Evolutionary conservation across 2,797 vertebrate genomes (phyloP), one percentile per base, ranked within the genome.

Genomic region (Taeniopygia guttata): DNA sequence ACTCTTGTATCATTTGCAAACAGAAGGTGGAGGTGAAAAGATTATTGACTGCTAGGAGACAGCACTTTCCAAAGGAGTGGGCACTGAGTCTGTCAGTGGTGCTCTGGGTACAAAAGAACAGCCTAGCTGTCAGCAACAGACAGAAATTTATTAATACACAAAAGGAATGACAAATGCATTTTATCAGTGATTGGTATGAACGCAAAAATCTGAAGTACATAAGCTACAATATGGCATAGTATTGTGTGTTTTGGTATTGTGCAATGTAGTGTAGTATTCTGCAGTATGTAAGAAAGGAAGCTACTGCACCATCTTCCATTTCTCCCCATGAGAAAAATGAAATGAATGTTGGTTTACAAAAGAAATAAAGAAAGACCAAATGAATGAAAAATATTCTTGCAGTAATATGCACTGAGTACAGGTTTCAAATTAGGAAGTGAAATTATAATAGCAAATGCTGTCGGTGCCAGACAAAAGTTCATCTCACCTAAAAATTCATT

Each of bases 191-290:
- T 15, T 26, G 22, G 11, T 52, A 52, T 30, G 86, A 78, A 46
- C 0, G 2, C 23, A 76, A 40, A 40, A 32, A 52, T 26, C 34
- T 38, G 13, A 73, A 46, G 14, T 27, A 25, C 38, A 56, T 30
- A 32, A 76, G 30, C 17, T 45, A 19, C 36, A 46, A 52, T 27
- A 58, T 23, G 25, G 51, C 29, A 76, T 1, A 6, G 17, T 34
- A 40, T 30, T 0, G 0, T 1, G 2, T 19, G 12, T 25, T 64
- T 25, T 23, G 18, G 32, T n/a, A 32, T 4, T 7, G 25, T 32
- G 66, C 40, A 56, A 13, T 43, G 11, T 15, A n/a, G 9, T 9
- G 4, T 25, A 43, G 26, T 10, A 13, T 20, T 69, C 11, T 9
- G 25, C 13, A 26, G 32, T 5, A 45, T 6, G 21, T 29, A 30